These are phyloP conservation scores for Triops longicaudatus DNA, from an alignment of 1,140 invertebrate genomes.

Conservation along the genomic window DNA sequence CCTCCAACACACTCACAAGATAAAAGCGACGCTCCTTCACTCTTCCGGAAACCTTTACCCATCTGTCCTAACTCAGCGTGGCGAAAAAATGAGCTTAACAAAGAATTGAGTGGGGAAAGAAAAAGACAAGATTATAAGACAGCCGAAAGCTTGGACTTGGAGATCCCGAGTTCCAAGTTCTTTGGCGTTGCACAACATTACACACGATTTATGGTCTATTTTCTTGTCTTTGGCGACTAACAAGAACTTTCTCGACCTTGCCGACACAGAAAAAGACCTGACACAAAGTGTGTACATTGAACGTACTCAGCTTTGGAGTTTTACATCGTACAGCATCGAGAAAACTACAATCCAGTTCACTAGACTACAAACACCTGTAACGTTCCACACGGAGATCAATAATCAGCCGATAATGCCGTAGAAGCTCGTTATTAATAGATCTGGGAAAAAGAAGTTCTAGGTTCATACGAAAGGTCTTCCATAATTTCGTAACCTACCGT, in stretches of 20 bases:
- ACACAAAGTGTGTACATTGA: no score
- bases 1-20: background rate
- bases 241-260: background rate
- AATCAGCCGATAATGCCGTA: no score
- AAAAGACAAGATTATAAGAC: background rate
- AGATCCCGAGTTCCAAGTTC: background rate
- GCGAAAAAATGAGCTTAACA: background rate
- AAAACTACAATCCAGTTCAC: no score
- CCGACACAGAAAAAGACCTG: background rate
- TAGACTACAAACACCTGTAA: no score
- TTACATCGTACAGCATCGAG: no score
- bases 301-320: no score
- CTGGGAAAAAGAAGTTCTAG: no score
- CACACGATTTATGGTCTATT: background rate
- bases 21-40: background rate
- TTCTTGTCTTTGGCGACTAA: background rate
- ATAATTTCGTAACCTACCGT: no score
- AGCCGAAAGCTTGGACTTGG: slow-evolving; percentile 9
- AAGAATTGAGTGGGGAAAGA: background rate
- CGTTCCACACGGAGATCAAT: no score
- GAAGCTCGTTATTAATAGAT: no score
- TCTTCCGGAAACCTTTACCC: background rate
- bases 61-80: background rate
- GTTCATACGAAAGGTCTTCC: no score
- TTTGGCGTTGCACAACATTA: slow-evolving; percentile 5